A percentile compares a stretch with the other conserved stretches of the same genome.
Evolutionary conservation across 2,888 invertebrate species (phyloP).

Genomic region (Pollenia amentaria): DNA sequence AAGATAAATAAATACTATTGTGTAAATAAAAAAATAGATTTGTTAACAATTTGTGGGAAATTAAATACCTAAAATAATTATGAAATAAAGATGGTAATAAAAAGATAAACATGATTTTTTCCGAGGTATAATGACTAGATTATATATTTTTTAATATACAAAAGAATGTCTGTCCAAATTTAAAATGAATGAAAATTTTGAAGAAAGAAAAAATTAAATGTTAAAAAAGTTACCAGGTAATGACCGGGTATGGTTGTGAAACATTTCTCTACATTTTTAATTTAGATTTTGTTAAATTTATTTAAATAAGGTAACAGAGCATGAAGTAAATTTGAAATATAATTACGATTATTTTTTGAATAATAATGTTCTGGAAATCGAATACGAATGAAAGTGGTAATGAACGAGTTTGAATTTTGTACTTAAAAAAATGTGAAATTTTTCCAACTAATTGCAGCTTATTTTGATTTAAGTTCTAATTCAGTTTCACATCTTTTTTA

Average conservation of each 20-base stretch:
- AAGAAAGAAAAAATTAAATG: not conserved
- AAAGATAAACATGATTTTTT: slow-evolving; percentile 42
- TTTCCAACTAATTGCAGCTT: too few species aligned
- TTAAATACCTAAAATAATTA: slow-evolving; percentile 52
- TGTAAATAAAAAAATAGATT: slow-evolving; percentile 13
- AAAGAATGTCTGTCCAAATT: slow-evolving; percentile 20
- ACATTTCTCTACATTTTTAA: slow-evolving; percentile 16
- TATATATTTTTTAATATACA: slow-evolving; percentile 32
- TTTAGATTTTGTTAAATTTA: not conserved
- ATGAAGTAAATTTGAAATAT: slow-evolving; percentile 24
- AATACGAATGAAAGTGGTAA: too few species aligned
- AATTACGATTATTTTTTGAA: not conserved
- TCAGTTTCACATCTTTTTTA: too few species aligned
- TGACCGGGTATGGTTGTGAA: not conserved
- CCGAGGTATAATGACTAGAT: slow-evolving; percentile 21
- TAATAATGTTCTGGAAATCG: too few species aligned
- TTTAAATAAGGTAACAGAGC: slow-evolving; percentile 53
- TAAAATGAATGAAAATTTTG: slow-evolving; percentile 16
- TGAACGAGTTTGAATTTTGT: too few species aligned
- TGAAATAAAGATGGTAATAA: slow-evolving; percentile 57
- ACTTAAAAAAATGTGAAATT: too few species aligned
- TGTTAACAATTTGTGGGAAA: slow-evolving; percentile 52
- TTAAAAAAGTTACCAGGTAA: not conserved
- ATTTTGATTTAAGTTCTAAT: too few species aligned
- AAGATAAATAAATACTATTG: slow-evolving; percentile 39